Percentiles rank a stretch among this genome's conserved stretches.
Evolutionary conservation across 92 coral and sea anemone species (phyloP).

Genomic region (Hydrozoanthus gracilis): DNA sequence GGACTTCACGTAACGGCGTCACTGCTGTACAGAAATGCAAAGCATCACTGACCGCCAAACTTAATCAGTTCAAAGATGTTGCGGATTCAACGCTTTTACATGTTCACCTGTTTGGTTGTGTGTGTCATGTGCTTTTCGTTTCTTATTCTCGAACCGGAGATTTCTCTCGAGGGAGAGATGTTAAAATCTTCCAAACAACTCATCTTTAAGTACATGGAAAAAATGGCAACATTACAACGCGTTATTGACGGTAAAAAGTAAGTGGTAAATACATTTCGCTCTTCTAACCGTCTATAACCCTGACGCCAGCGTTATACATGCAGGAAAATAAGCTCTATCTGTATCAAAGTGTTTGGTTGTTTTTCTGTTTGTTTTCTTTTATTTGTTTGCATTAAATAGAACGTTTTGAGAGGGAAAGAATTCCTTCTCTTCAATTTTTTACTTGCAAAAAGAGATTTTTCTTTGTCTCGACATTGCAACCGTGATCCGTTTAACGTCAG

Average conservation of each 20-base stretch:
- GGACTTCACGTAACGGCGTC: background rate
- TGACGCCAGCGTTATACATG: background rate
- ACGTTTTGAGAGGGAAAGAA: no score
- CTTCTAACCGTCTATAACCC: no score
- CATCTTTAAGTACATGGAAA: background rate
- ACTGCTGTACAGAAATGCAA: no score
- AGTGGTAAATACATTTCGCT: background rate
- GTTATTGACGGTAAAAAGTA: slow-evolving; percentile 19
- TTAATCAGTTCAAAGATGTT: background rate
- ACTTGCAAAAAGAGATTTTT: no score
- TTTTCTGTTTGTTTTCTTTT: no score
- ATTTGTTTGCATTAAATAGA: no score
- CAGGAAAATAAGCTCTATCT: no score
- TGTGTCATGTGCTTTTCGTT: slow-evolving; percentile 32
- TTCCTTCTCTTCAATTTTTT: no score
- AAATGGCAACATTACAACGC: background rate
- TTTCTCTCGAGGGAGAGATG: slow-evolving; percentile 23
- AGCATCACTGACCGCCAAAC: background rate
- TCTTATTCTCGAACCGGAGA: slow-evolving; percentile 29
- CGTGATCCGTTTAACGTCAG: no score
- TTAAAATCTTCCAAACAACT: slow-evolving; percentile 11
- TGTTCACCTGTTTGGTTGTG: slow-evolving; percentile 5
- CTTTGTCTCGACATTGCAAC: no score
- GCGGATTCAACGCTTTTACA: slow-evolving; percentile 21
- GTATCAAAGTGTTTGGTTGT: no score